phyloP scores from a whole-genome alignment of 2,797 vertebrate genomes.

The Florisuga fusca region DNA sequence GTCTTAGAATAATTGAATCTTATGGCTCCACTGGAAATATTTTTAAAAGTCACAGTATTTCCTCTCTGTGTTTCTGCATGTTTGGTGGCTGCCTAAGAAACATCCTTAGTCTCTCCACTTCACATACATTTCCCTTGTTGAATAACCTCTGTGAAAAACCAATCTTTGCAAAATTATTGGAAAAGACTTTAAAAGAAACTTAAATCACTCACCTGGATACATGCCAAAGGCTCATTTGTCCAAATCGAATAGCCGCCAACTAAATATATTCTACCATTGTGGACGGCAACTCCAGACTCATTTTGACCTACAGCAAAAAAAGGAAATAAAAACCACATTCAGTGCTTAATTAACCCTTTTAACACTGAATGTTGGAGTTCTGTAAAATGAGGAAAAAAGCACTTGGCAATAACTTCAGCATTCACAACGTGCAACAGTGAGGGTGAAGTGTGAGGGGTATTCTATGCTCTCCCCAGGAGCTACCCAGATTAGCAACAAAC shows the following conservation, averaged over 20 bases:
- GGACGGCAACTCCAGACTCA: constrained; percentile 95
- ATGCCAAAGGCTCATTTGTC: constrained; percentile 98
- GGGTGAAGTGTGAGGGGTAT: not conserved
- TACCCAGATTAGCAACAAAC: not conserved
- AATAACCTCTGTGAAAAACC: constrained; percentile 39
- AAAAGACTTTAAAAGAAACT: constrained; percentile 64
- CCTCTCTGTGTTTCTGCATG: constrained; percentile 7
- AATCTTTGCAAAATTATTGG: constrained; percentile 45
- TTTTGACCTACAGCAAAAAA: constrained; percentile 89
- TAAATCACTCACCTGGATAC: constrained; percentile 91
- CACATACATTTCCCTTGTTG: constrained; percentile 16
- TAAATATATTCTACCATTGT: constrained; percentile 96
- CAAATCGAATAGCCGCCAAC: constrained; percentile 98
- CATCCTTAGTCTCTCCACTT: constrained; percentile 7
- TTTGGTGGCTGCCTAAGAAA: constrained; percentile 6
- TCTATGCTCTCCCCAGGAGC: not conserved
- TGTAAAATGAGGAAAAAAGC: not conserved
- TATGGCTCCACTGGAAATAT: not conserved
- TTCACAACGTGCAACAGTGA: not conserved
- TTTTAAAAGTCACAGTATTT: constrained; percentile 9
- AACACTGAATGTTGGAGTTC: not conserved
- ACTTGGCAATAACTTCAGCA: not conserved
- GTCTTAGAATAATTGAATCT: not conserved
- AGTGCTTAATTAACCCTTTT: constrained; percentile 72
- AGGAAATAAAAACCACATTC: constrained; percentile 62